Conservation (phyloP, 2,888 invertebrate species). For the Drosophila cognata region DNA sequence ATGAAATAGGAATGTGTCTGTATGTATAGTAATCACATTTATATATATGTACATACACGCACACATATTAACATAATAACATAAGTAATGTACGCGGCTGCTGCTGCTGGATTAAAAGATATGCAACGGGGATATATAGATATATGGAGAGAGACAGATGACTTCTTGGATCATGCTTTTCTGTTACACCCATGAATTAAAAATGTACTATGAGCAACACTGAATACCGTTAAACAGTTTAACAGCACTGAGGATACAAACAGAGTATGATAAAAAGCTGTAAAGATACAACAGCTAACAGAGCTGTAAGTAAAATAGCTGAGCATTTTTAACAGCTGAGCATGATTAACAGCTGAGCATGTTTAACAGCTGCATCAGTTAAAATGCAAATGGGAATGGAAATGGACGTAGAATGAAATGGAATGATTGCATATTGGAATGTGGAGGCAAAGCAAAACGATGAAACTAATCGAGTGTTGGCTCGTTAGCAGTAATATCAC, state of each 20-base stretch:
- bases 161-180: conserved; percentile 5
- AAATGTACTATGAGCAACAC: neutral
- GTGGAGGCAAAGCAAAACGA: conserved; percentile 1
- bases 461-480: neutral
- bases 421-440: neutral
- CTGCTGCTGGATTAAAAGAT: neutral
- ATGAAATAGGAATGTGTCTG: conserved; percentile 2
- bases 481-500: neutral
- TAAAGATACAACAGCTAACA: neutral
- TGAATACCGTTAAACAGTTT: neutral
- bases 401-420: neutral
- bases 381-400: neutral
- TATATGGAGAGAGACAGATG: neutral
- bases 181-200: neutral
- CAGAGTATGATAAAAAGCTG: neutral
- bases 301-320: neutral
- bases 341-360: neutral
- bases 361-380: neutral
- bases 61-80: neutral
- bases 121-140: neutral
- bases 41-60: neutral
- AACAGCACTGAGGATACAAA: neutral
- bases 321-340: neutral
- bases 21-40: conserved; percentile 14
- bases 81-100: neutral